A percentile compares a stretch with the other conserved stretches of the same genome.
phyloP scores from a whole-genome alignment of 2,888 invertebrate genomes.

The Idaea aversata region DNA sequence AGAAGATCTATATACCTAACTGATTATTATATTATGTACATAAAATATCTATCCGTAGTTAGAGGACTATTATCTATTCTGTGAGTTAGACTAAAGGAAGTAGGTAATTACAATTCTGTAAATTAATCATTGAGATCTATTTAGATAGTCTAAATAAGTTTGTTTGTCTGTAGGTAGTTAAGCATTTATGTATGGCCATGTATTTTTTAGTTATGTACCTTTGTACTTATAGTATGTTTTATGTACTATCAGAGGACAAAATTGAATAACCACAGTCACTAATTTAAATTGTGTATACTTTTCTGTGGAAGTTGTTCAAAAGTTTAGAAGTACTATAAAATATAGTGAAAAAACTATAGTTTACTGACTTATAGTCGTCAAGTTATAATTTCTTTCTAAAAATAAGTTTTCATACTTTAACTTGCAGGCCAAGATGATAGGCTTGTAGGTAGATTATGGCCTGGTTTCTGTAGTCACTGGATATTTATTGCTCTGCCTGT shows the following conservation, averaged over 20 bases:
- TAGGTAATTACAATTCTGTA: neutral
- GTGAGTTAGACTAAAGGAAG: neutral
- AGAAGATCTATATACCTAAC: neutral
- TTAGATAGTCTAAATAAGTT: neutral
- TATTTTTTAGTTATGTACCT: neutral
- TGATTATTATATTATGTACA: neutral
- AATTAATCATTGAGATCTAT: neutral
- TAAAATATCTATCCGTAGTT: neutral
- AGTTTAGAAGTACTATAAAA: no score
- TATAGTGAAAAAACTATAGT: no score
- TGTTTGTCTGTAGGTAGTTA: neutral
- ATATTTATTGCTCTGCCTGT: no score
- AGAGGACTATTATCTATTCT: neutral
- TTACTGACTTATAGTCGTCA: no score
- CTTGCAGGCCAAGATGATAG: no score
- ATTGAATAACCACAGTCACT: neutral
- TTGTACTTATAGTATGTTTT: neutral
- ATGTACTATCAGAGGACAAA: neutral
- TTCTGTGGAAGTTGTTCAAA: no score
- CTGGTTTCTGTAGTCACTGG: no score
- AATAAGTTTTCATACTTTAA: no score
- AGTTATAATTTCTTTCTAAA: no score
- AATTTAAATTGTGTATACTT: no score
- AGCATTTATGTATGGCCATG: conserved; percentile 4
- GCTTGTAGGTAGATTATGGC: no score